These are phyloP conservation scores for Brachyptera risi DNA, from an alignment of 2,888 invertebrate species.

Conservation along the genomic window DNA sequence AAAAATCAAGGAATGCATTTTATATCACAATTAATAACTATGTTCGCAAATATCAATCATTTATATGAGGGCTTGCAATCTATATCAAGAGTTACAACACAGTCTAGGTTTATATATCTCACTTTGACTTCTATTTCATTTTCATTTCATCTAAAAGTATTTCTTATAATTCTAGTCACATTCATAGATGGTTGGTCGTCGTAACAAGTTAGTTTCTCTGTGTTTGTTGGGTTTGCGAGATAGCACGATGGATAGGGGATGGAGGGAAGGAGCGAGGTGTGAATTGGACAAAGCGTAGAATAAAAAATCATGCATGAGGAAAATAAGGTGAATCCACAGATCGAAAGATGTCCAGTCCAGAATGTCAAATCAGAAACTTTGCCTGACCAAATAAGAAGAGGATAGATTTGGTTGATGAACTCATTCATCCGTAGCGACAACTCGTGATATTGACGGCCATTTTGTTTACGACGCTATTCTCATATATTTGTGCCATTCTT, in stretches of 20 bases:
- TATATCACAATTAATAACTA: no score
- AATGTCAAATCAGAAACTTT: constrained; percentile 29
- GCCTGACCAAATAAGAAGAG: constrained; percentile 25
- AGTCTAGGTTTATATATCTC: no score
- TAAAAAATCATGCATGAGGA: constrained; percentile 3
- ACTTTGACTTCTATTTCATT: no score
- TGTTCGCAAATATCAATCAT: no score
- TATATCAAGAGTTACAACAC: no score
- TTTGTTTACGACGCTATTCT: constrained; percentile 30
- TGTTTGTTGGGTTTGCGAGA: no score
- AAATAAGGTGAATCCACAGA: neutral
- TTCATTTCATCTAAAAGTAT: no score
- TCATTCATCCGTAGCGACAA: constrained; percentile 32
- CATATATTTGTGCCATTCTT: neutral
- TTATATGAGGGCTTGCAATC: no score
- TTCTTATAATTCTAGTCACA: constrained; percentile 31
- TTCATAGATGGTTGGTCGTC: no score
- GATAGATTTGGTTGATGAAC: constrained; percentile 30
- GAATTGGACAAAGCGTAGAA: neutral
- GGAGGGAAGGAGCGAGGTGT: constrained; percentile 17
- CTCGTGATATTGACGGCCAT: constrained; percentile 25
- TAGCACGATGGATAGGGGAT: constrained; percentile 18
- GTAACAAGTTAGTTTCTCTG: no score
- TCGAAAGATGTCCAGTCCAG: constrained; percentile 2
- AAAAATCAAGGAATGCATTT: no score